These are phyloP conservation scores for Petrolisthes cinctipes DNA, from an alignment of 2,888 invertebrate genomes.

Conservation along the genomic window DNA sequence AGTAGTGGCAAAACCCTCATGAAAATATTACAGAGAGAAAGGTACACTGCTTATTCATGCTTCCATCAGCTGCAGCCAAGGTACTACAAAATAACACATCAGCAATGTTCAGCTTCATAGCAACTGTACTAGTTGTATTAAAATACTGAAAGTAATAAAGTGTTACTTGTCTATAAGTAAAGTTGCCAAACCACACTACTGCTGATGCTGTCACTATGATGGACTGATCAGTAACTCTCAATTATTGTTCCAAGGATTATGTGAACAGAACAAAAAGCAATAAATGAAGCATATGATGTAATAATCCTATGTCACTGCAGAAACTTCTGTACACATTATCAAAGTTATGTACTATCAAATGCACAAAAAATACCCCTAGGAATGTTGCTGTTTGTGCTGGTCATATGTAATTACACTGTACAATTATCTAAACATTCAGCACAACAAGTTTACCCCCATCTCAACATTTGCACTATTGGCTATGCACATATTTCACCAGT, in stretches of 20 bases:
- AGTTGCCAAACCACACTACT: constrained; percentile 26
- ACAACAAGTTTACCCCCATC: constrained; percentile 50
- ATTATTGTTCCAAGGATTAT: constrained; percentile 49
- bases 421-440: constrained; percentile 60
- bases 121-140: constrained; percentile 2
- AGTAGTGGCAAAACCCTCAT: constrained; percentile 44
- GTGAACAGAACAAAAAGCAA: constrained; percentile 41
- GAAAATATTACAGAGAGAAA: constrained; percentile 39
- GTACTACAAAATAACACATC: constrained; percentile 28
- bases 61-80: constrained; percentile 43
- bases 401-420: constrained; percentile 57
- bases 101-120: constrained; percentile 21
- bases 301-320: constrained; percentile 43
- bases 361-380: constrained; percentile 60
- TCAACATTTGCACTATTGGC: constrained; percentile 47
- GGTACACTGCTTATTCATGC: neutral
- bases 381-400: constrained; percentile 60
- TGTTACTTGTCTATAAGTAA: constrained; percentile 11
- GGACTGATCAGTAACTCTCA: constrained; percentile 39
- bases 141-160: constrained; percentile 16
- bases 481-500: constrained; percentile 50
- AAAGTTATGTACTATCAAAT: constrained; percentile 52
- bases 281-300: constrained; percentile 33
- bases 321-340: constrained; percentile 53
- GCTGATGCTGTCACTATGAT: constrained; percentile 40